Conservation (phyloP, 2,797 vertebrate genomes). For the Gymnocypris eckloni region DNA sequence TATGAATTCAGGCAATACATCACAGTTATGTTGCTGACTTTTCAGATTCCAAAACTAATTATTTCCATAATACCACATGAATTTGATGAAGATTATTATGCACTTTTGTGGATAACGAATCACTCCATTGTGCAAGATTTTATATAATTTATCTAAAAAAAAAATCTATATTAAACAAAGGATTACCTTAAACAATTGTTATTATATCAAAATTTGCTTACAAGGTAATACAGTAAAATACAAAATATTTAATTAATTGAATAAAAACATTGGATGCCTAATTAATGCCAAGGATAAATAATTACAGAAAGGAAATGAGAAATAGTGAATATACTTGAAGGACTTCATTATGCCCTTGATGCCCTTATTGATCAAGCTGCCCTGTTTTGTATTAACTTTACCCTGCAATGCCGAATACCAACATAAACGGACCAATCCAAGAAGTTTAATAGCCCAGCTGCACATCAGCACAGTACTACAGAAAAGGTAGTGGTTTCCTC, state of each 20-base stretch:
- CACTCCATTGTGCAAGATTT: background rate
- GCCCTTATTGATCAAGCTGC: background rate
- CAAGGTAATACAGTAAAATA: background rate
- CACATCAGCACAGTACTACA: background rate
- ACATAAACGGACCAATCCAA: background rate
- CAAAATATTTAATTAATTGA: too few relatives aligned
- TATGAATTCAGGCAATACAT: conserved; percentile 64
- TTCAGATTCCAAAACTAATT: conserved; percentile 66
- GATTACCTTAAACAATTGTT: background rate
- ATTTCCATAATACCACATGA: conserved; percentile 45
- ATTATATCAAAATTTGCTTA: background rate
- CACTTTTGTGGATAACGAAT: background rate
- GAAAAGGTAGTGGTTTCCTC: background rate
- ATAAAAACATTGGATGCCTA: too few relatives aligned
- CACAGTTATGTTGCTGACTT: conserved; percentile 64
- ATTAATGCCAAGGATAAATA: background rate
- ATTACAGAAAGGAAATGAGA: background rate
- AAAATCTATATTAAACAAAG: background rate
- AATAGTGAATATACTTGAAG: background rate
- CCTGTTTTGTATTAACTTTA: background rate
- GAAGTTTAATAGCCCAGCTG: background rate
- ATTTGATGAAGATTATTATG: background rate
- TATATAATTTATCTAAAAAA: background rate
- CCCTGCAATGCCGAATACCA: background rate
- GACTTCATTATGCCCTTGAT: background rate